These are phyloP conservation scores for Gisinianus flammeolus DNA, from an alignment of 2,888 invertebrate genomes.

Conservation along the genomic window DNA sequence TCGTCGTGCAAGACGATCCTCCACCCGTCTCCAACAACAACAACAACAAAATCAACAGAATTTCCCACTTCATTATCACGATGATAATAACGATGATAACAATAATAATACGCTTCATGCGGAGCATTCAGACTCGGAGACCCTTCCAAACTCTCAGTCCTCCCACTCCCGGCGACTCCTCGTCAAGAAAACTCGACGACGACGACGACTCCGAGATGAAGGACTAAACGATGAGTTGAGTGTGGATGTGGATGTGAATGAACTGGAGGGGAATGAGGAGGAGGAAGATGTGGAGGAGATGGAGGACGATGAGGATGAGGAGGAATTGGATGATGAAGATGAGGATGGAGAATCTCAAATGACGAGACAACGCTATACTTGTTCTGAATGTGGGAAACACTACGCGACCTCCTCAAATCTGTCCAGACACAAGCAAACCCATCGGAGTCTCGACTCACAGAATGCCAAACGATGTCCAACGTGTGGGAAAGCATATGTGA, in stretches of 20 bases:
- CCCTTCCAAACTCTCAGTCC: slow-evolving; percentile 43
- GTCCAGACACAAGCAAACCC: slow-evolving; percentile 89
- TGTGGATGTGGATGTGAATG: slow-evolving; percentile 35
- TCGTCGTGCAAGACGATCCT: slow-evolving; percentile 11
- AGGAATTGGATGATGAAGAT: slow-evolving; percentile 50
- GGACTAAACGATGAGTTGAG: slow-evolving; percentile 9
- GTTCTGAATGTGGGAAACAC: slow-evolving; percentile 87
- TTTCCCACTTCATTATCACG: neutral
- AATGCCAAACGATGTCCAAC: slow-evolving; percentile 93
- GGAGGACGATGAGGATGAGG: slow-evolving; percentile 37
- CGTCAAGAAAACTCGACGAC: neutral
- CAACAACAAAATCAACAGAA: slow-evolving; percentile 27
- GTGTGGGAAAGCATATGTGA: slow-evolving; percentile 95
- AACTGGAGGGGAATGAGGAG: slow-evolving; percentile 38
- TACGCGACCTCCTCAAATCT: slow-evolving; percentile 91
- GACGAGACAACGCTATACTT: slow-evolving; percentile 67
- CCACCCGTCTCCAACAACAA: slow-evolving; percentile 35
- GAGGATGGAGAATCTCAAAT: slow-evolving; percentile 56
- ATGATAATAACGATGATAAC: neutral
- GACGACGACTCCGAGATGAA: slow-evolving; percentile 6
- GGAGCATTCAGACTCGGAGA: slow-evolving; percentile 37
- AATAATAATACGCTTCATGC: neutral
- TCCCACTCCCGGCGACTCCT: neutral
- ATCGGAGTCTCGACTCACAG: slow-evolving; percentile 89
- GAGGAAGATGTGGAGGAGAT: slow-evolving; percentile 59